These are phyloP conservation scores for Troilus luridus DNA, from an alignment of 2,888 invertebrate genomes.

Conservation along the genomic window DNA sequence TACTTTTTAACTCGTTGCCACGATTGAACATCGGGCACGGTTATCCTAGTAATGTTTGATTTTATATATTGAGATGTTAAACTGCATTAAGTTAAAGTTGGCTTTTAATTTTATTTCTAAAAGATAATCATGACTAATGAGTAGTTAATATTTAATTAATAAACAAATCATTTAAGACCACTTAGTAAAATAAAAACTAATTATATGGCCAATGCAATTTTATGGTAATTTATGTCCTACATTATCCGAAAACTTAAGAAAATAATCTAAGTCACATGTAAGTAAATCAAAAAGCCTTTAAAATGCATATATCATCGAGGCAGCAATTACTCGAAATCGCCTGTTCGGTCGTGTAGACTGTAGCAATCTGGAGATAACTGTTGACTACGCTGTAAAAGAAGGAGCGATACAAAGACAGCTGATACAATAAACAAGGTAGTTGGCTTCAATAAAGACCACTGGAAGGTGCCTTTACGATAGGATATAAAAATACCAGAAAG, in stretches of 20 bases:
- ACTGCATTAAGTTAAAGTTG: too few relatives aligned
- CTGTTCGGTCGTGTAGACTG: not conserved
- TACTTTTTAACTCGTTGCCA: too few relatives aligned
- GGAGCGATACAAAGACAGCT: slow-evolving; percentile 29
- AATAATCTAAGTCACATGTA: not conserved
- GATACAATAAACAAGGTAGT: slow-evolving; percentile 47
- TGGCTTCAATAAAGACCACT: slow-evolving; percentile 50
- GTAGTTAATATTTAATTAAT: too few relatives aligned
- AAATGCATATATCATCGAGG: not conserved
- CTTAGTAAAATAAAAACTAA: too few relatives aligned
- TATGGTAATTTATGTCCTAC: not conserved
- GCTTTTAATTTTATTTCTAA: too few relatives aligned
- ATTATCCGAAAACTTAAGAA: not conserved
- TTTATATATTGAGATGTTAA: too few relatives aligned
- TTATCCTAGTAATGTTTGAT: too few relatives aligned
- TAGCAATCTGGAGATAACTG: not conserved
- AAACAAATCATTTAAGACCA: too few relatives aligned
- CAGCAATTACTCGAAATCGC: not conserved
- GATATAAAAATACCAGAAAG: slow-evolving; percentile 44
- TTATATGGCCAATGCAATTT: not conserved
- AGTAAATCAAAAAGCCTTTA: not conserved
- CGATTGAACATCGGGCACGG: too few relatives aligned
- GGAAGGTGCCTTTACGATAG: slow-evolving; percentile 44
- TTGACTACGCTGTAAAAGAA: slow-evolving; percentile 1
- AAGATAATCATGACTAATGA: too few relatives aligned